Base-by-base conservation (phyloP, 2,113 vertebrate genomes). In the Progne subis region DNA sequence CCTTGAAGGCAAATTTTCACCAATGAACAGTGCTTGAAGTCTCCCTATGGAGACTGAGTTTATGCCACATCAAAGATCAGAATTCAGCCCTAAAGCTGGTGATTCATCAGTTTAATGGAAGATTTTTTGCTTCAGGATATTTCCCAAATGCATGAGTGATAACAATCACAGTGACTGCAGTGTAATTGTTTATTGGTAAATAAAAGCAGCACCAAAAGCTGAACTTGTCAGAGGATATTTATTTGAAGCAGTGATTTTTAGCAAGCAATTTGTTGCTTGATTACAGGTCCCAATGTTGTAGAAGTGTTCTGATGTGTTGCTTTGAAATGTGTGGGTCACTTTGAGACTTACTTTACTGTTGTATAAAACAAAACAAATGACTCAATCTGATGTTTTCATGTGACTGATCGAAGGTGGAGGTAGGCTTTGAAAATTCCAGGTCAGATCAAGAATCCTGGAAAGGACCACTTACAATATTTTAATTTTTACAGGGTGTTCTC, bases 31-130 rank as follows among this genome's bases (percentile, higher is more conserved):
- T 55, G 71, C 93, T 95, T 80, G 55, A 94, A 93, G 49, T 81
- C 16, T 95, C 74, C 71, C 92, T 6, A 3, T n/a, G 68, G 90
- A 95, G 46, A 31, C 24, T 61, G 76, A 92, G 34, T 94, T 96
- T 95, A 81, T 95, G 86, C 47, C 68, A 84, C 63, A 92, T 50
- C 60, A 81, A 91, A 94, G 90, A 94, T 96, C 93, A 95, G 72
- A 92, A 91, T 93, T 95, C 88, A 94, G 21, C 88, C 90, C 57
- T 87, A 82, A 86, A 96, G 86, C 43, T 52, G 85, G 92, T 90
- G 68, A 94, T 96, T 94, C 83, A 92, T 95, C 90, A 86, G 18
- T 83, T 84, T 88, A 95, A 96, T 88, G 59, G 78, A 92, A 93
- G 88, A 63, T 49, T 69, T 91, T 64, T 95, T 89, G 68, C 86